These are phyloP conservation scores for Drosophila buzzatii DNA, from an alignment of 2,888 invertebrate genomes.

Conservation along the genomic window DNA sequence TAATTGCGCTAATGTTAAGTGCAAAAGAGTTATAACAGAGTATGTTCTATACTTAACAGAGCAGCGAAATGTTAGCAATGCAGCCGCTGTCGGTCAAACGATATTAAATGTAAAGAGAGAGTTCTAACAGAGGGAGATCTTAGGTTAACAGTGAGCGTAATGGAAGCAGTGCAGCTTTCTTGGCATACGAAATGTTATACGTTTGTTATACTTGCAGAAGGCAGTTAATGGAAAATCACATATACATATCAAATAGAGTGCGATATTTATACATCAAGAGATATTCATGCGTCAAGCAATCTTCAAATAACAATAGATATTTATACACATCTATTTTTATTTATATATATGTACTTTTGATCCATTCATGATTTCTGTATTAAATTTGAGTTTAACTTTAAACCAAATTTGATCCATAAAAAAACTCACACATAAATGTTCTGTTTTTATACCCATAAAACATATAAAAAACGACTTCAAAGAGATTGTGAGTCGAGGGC, in stretches of 20 bases:
- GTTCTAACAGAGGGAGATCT: neutral
- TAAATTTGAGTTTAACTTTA: neutral
- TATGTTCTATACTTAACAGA: neutral
- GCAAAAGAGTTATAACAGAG: neutral
- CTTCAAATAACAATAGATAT: neutral
- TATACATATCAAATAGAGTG: neutral
- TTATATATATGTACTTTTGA: neutral
- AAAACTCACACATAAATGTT: neutral
- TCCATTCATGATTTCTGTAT: neutral
- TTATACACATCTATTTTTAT: neutral
- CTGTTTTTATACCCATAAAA: neutral
- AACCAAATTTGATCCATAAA: neutral
- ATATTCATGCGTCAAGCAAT: neutral
- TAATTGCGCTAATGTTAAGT: neutral
- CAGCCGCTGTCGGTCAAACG: neutral
- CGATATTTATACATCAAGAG: neutral
- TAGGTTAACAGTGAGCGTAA: neutral
- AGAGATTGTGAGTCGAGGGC: neutral
- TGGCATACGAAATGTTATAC: neutral
- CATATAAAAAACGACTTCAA: neutral
- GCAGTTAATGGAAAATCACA: neutral
- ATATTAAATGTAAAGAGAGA: neutral
- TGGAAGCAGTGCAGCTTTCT: neutral
- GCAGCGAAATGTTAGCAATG: neutral
- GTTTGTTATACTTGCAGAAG: neutral